These are phyloP conservation scores for Chaetorhynchus papuensis DNA, from an alignment of 2,113 vertebrate species.

Conservation along the genomic window DNA sequence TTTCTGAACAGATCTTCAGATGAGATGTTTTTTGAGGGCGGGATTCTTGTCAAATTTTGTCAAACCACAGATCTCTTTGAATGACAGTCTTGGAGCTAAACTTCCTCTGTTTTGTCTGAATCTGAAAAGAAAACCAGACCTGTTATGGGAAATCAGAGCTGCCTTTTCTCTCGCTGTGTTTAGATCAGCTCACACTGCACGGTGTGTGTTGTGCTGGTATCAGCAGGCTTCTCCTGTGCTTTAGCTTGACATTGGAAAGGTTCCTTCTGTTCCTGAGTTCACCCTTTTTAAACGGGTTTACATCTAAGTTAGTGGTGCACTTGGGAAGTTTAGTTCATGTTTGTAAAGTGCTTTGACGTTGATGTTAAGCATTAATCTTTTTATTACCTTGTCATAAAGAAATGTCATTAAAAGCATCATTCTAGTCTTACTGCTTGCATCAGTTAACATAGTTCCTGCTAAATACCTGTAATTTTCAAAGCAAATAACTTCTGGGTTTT, in stretches of 20 bases:
- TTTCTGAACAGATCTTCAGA: not conserved
- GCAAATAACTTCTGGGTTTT: not conserved
- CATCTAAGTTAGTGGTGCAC: not conserved
- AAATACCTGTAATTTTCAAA: not conserved
- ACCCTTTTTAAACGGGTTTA: not conserved
- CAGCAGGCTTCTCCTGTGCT: not conserved
- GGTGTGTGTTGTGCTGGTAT: not conserved
- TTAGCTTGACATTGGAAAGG: not conserved
- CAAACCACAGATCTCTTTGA: not conserved
- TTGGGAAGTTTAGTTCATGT: not conserved
- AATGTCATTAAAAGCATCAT: not conserved
- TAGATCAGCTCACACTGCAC: not conserved
- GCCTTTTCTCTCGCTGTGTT: not conserved
- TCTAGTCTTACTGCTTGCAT: not conserved
- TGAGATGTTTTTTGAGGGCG: not conserved
- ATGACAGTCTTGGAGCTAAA: not conserved
- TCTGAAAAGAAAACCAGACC: not conserved
- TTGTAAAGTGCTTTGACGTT: not conserved
- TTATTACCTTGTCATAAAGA: not conserved
- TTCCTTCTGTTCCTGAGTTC: not conserved
- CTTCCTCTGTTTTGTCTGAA: not conserved
- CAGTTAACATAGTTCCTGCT: not conserved
- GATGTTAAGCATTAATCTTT: not conserved
- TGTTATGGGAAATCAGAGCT: not conserved
- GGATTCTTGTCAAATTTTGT: not conserved